Evolutionary conservation across 2,888 invertebrate genomes (phyloP), one percentile per base, ranked within the genome.

Genomic region (Zele albiditarsus): DNA sequence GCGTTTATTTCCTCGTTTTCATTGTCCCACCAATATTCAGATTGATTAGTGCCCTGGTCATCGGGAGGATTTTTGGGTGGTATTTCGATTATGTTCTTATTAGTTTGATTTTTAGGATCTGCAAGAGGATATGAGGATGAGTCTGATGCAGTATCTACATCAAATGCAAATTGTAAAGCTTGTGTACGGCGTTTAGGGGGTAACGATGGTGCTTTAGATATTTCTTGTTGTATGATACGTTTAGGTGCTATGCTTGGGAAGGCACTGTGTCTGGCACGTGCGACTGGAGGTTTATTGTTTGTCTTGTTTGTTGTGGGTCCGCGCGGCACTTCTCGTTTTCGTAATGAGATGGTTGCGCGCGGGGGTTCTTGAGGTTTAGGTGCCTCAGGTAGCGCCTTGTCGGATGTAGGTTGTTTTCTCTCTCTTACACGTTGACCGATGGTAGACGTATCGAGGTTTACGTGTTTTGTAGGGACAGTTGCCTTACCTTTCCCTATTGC

Each of bases 11-110:
- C n/a, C n/a, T n/a, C n/a, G n/a, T n/a, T 3, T 49, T n/a, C 28
- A 28, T 33, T 38, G 25, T 66, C 66, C 66, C 46, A 46, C 66
- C 66, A 66, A 23, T 66, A 66, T 23, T 25, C 58, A 5, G 38
- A 4, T 38, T 42, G 4, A 31, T 10, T 66, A 8, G 49, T n/a
- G n/a, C n/a, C n/a, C n/a, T n/a, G n/a, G n/a, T n/a, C n/a, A n/a
- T n/a, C n/a, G n/a, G n/a, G n/a, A n/a, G n/a, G n/a, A n/a, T n/a
- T n/a, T n/a, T n/a, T n/a, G n/a, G n/a, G n/a, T n/a, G n/a, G n/a
- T n/a, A n/a, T n/a, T n/a, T n/a, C n/a, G n/a, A n/a, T n/a, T n/a
- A n/a, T n/a, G n/a, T n/a, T n/a, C n/a, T n/a, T n/a, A n/a, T n/a
- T n/a, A n/a, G n/a, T n/a, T n/a, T n/a, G n/a, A n/a, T n/a, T n/a